A percentile compares a stretch with the other conserved stretches of the same genome.
These are phyloP conservation scores for Agrilus mali DNA, from an alignment of 2,888 invertebrate species.

Conservation along the genomic window DNA sequence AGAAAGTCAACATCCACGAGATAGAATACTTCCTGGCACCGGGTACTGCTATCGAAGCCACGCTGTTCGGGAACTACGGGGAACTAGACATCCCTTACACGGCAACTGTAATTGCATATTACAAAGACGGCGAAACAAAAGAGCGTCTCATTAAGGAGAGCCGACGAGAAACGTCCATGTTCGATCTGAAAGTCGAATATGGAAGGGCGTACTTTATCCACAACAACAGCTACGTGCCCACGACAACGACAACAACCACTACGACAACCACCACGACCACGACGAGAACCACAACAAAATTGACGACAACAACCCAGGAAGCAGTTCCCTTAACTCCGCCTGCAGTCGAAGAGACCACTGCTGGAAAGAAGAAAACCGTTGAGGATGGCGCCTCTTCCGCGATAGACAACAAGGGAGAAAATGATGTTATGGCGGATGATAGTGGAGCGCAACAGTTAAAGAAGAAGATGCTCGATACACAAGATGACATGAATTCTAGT, in stretches of 20 bases:
- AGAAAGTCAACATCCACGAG: constrained; percentile 47
- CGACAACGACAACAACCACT: constrained; percentile 51
- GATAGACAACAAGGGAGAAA: constrained; percentile 12
- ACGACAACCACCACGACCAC: constrained; percentile 38
- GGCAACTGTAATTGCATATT: constrained; percentile 57
- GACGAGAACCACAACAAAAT: constrained; percentile 36
- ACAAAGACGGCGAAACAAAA: constrained; percentile 46
- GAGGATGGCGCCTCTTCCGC: constrained; percentile 6
- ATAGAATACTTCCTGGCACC: constrained; percentile 49
- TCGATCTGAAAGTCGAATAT: constrained; percentile 56
- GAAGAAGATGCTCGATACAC: constrained; percentile 3
- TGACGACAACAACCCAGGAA: constrained; percentile 48
- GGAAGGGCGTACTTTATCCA: constrained; percentile 65
- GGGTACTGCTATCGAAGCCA: constrained; percentile 73
- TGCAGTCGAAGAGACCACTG: constrained; percentile 20
- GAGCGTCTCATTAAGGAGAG: constrained; percentile 49
- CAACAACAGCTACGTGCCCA: constrained; percentile 67
- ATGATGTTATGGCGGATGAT: neutral
- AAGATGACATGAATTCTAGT: neutral
- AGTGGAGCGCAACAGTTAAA: constrained; percentile 1
- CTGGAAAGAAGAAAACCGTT: constrained; percentile 15
- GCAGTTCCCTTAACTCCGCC: constrained; percentile 31
- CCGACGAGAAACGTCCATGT: constrained; percentile 51
- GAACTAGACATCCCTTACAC: constrained; percentile 63
- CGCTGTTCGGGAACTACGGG: constrained; percentile 59